Percentiles rank a stretch among this genome's conserved stretches.
phyloP scores from a whole-genome alignment of 2,113 vertebrate species.

The Phaethon lepturus region DNA sequence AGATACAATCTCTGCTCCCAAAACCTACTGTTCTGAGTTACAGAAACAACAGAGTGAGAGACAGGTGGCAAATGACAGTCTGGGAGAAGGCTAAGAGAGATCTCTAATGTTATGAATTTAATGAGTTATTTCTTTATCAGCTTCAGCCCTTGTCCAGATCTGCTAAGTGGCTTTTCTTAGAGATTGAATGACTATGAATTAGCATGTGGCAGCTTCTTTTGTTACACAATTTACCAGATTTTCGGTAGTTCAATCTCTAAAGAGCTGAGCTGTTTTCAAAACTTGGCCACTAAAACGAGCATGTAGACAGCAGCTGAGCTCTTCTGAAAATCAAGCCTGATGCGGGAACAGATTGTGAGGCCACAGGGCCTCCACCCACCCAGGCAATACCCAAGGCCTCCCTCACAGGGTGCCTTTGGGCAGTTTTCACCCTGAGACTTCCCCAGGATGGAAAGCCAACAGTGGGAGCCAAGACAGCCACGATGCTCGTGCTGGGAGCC shows the following conservation, averaged over 20 bases:
- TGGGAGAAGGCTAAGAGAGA: neutral
- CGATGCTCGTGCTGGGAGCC: rapidly evolving
- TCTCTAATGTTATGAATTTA: slow-evolving; percentile 18
- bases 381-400: neutral
- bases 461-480: neutral
- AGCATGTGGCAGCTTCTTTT: slow-evolving; percentile 1
- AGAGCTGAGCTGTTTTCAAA: neutral
- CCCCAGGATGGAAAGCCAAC: neutral
- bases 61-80: neutral
- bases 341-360: neutral
- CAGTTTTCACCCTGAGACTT: neutral
- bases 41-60: neutral
- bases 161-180: slow-evolving; percentile 30
- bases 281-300: neutral
- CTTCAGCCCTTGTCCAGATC: slow-evolving; percentile 10
- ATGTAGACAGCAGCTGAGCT: neutral
- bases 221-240: slow-evolving; percentile 3
- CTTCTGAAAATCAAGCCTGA: neutral
- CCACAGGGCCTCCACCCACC: neutral
- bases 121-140: slow-evolving; percentile 44
- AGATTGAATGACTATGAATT: neutral
- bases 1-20: neutral
- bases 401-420: neutral
- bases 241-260: neutral
- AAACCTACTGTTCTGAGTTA: neutral